Evolutionary conservation across 2,113 vertebrate species (phyloP), one percentile per base, ranked within the genome.

Genomic region (Grammomys surdaster): DNA sequence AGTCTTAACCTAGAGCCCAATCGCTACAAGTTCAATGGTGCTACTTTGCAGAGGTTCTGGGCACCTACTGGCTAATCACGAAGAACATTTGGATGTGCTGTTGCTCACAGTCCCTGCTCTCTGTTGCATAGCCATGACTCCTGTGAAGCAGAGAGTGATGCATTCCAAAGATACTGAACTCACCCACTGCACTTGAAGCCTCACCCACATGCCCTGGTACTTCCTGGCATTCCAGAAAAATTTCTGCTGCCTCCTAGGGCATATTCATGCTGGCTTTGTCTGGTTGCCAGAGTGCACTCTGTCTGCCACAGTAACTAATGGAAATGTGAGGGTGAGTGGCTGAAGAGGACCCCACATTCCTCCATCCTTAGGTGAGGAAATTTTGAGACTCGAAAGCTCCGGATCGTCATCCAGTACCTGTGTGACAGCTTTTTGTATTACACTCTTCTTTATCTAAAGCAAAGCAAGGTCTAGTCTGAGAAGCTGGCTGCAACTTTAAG

Each of bases 371-470:
- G 20, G 31, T 1, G 36, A 24, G 58, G 58, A 16, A 51, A 4
- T 17, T 82, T 88, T 33, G 69, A 94, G 43, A n/a, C 13, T 88
- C 93, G 19, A 11, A 48, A 12, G n/a, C 28, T 54, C 48, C 36
- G 31, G n/a, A 69, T 72, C 40, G 76, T 40, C 75, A 43, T 51
- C 2, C 43, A 9, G 82, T 19, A 67, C 26, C 22, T 80, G 56
- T 40, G 46, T 85, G 85, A 54, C 11, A 26, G 65, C 24, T 51
- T 20, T 87, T 51, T 63, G 31, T 65, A 28, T 72, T 40, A 90
- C 77, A 17, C 12, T 90, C 58, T 69, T 8, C 70, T 93, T 22
- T 93, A 84, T 58, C 40, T 60, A 77, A 91, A 91, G 89, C 77
- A 43, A 93, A 31, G 17, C 14, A 58, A 31, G 65, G 75, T 24